Conservation (phyloP, 2,113 vertebrate genomes). For the Microtus richardsoni region DNA sequence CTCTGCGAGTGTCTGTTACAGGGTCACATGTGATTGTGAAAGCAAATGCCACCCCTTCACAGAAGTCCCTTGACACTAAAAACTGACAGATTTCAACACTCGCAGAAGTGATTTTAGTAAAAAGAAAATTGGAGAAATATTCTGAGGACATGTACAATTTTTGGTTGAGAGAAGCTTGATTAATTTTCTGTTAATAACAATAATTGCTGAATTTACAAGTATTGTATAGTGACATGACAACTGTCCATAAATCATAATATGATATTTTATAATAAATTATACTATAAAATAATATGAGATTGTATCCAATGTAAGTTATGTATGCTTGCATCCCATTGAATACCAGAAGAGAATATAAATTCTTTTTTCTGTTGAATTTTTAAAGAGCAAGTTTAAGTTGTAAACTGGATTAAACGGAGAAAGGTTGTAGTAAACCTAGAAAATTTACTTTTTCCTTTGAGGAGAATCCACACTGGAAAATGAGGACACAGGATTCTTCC, state of each 20-base stretch:
- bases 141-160: not conserved
- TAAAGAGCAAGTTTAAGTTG: not conserved
- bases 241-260: not conserved
- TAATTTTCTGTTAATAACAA: not conserved
- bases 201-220: not conserved
- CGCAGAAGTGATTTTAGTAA: not conserved
- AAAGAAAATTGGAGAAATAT: not conserved
- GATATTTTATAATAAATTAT: not conserved
- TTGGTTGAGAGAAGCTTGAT: not conserved
- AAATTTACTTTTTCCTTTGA: not conserved
- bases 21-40: not conserved
- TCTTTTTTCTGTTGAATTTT: not conserved
- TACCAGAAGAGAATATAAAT: not conserved
- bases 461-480: not conserved
- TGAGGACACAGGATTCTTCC: not conserved
- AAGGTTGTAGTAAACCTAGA: not conserved
- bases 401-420: not conserved
- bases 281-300: not conserved
- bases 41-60: not conserved
- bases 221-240: not conserved
- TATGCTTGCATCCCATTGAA: not conserved
- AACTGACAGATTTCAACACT: not conserved
- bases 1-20: not conserved
- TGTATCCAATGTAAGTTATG: not conserved
- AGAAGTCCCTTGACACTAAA: not conserved